Evolutionary conservation across 2,888 invertebrate genomes (phyloP).

Genomic region (Drosophila ustulata): DNA sequence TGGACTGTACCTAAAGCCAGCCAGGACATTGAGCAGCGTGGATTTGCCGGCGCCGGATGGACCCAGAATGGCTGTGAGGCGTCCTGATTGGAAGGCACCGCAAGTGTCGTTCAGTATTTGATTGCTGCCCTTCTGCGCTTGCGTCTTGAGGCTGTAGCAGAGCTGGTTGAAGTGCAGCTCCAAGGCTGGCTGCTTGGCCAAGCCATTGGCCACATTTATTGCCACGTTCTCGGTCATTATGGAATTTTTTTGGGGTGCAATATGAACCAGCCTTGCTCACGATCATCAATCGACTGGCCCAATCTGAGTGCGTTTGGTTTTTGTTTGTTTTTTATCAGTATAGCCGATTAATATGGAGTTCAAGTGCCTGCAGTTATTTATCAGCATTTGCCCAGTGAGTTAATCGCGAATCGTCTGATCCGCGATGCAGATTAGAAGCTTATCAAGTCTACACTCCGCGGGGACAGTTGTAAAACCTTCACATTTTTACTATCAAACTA

Average conservation of each 20-base stretch:
- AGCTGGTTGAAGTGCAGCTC: constrained; percentile 75
- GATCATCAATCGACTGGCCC: constrained; percentile 22
- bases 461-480: not conserved
- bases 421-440: constrained; percentile 34
- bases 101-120: constrained; percentile 86
- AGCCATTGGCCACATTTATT: constrained; percentile 23
- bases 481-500: not conserved
- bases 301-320: not conserved
- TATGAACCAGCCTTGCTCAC: constrained; percentile 5
- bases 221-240: constrained; percentile 58
- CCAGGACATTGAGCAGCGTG: constrained; percentile 90
- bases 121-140: constrained; percentile 18
- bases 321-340: constrained; percentile 28
- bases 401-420: constrained; percentile 21
- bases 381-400: constrained; percentile 30
- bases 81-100: constrained; percentile 88
- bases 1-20: constrained; percentile 88
- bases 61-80: constrained; percentile 88
- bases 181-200: constrained; percentile 41
- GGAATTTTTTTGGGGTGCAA: not conserved
- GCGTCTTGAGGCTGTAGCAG: constrained; percentile 62
- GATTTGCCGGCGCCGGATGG: constrained; percentile 92
- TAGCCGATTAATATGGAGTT: constrained; percentile 31
- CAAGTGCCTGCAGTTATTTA: constrained; percentile 36
- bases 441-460: constrained; percentile 17